phyloP scores from a whole-genome alignment of 2,888 invertebrate species.

The Drosophila limbata region DNA sequence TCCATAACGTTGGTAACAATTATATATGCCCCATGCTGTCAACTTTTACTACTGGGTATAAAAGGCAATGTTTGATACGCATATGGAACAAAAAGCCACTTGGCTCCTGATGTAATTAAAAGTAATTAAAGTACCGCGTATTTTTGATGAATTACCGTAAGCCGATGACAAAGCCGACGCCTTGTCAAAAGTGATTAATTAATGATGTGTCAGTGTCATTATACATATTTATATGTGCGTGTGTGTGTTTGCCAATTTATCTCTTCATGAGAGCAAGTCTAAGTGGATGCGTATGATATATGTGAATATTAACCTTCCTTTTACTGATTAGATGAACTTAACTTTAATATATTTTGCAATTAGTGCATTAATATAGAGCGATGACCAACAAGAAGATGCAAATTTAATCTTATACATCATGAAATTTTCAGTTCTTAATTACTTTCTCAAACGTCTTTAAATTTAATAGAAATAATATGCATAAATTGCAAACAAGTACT shows the following conservation, averaged over 20 bases:
- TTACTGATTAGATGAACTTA: conserved; percentile 4
- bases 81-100: conserved; percentile 32
- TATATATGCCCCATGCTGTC: background rate
- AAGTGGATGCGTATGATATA: background rate
- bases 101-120: conserved; percentile 55
- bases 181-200: conserved; percentile 68
- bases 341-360: background rate
- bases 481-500: background rate
- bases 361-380: background rate
- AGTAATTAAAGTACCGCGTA: conserved; percentile 68
- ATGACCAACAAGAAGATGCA: background rate
- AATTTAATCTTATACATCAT: background rate
- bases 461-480: background rate
- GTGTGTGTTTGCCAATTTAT: background rate
- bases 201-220: conserved; percentile 24
- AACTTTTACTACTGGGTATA: conserved; percentile 8
- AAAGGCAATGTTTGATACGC: conserved; percentile 13
- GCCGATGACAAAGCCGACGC: conserved; percentile 43
- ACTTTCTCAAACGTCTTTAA: background rate
- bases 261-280: conserved; percentile 27
- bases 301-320: conserved; percentile 1
- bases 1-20: background rate
- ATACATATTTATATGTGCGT: background rate
- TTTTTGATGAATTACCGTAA: conserved; percentile 51
- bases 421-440: background rate